Base-by-base conservation (phyloP, 2,113 vertebrate species). In the Lonchura striata region DNA sequence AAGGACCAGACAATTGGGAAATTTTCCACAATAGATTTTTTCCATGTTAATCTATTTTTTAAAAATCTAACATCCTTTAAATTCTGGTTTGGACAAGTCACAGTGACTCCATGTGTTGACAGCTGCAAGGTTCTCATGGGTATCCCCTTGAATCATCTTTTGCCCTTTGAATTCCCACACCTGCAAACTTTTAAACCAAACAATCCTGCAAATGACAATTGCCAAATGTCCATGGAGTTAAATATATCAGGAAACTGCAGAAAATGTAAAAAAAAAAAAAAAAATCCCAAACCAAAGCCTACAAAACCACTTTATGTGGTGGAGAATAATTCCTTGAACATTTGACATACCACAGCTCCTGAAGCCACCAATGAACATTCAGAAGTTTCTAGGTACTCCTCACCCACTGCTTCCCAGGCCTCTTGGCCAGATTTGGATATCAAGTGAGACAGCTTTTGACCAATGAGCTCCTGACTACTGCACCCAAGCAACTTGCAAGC, bases 401-500 rank as follows among this genome's bases (percentile, higher is more conserved):
- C 98, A 7, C 96, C 96, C 72, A 98, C 82, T 16, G 97, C 98
- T 74, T 98, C 98, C 50, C 98, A 97, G 23, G 98, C 68, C 4
- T 97, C 97, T 13, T 98, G 98, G 53, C 92, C 98, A 13, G 98
- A 98, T 96, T 98, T 98, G 93, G 98, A 98, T 75, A 99, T 97
- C 19, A 99, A 66, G 42, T 54, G 81, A 5, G 97, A 97, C 59
- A 99, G 96, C 70, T 97, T 98, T 96, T 97, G 98, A 44, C 99
- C 99, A 71, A 98, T 98, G 82, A 99, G 91, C 22, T 98, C 98
- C 28, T 96, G 83, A 63, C 97, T 93, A 27, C 97, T 98, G 74
- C 97, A 98, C 41, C 98, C 98, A 96, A 99, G 98, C 64, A 99
- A 96, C 65, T 97, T 98, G 96, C 98, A 98, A 15, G 99, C 99